Evolutionary conservation across 2,113 vertebrate species (phyloP).

Genomic region (Limnothrissa miodon): DNA sequence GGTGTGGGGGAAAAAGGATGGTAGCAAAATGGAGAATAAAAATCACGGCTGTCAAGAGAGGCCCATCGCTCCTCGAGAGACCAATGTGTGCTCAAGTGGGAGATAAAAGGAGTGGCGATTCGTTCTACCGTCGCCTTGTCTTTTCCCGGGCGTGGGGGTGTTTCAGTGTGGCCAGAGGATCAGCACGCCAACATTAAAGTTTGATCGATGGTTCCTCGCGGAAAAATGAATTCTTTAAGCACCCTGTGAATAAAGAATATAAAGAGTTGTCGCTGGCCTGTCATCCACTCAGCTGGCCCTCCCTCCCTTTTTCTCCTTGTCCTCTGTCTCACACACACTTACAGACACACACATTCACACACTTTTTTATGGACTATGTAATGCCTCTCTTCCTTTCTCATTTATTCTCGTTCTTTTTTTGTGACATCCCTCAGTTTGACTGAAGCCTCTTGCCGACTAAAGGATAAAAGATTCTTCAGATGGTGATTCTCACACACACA

Average conservation of each 20-base stretch:
- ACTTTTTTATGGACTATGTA: background rate
- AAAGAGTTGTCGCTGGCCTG: background rate
- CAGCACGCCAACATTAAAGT: slow-evolving; percentile 15
- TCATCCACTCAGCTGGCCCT: background rate
- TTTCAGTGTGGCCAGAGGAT: slow-evolving; percentile 16
- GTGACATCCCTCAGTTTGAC: background rate
- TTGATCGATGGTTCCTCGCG: slow-evolving; percentile 18
- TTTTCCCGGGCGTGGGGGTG: background rate
- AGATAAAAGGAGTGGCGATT: background rate
- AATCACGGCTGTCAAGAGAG: background rate
- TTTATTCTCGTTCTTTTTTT: background rate
- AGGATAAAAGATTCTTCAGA: background rate
- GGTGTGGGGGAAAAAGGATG: background rate
- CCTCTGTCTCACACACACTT: background rate
- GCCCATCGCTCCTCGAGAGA: background rate
- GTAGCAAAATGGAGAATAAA: background rate
- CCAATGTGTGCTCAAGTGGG: background rate
- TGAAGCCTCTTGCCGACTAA: background rate
- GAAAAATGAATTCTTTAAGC: slow-evolving; percentile 30
- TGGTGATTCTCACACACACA: background rate
- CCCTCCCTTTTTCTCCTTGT: background rate
- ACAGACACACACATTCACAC: background rate
- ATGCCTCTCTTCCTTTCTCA: background rate
- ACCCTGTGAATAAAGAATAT: slow-evolving; percentile 15
- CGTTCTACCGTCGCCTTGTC: background rate